Conservation (phyloP, 2,888 invertebrate genomes). For the Hydraecia micacea region DNA sequence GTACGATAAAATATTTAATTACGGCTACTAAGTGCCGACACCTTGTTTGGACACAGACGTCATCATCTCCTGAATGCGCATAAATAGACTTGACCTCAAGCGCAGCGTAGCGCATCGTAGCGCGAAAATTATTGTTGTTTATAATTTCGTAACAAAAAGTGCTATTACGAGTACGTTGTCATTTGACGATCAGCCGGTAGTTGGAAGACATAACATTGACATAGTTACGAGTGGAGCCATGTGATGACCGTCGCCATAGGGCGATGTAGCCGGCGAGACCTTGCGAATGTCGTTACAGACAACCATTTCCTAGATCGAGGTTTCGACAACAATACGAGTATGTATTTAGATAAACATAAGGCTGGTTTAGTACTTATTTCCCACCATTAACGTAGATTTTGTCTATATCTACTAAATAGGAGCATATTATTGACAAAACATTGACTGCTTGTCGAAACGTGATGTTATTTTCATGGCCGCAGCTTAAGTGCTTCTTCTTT, state of each 20-base stretch:
- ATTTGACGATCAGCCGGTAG: conserved; percentile 74
- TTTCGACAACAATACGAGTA: conserved; percentile 57
- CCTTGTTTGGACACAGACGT: conserved; percentile 53
- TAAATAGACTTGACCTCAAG: conserved; percentile 83
- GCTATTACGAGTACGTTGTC: conserved; percentile 80
- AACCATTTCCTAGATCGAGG: conserved; percentile 74
- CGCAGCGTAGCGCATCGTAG: conserved; percentile 88
- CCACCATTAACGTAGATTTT: conserved; percentile 35
- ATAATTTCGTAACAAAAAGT: conserved; percentile 81
- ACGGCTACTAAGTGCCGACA: background rate
- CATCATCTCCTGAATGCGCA: conserved; percentile 69
- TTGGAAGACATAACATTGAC: conserved; percentile 86
- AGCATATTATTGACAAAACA: conserved; percentile 69
- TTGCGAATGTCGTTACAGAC: conserved; percentile 72
- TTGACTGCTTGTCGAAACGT: conserved; percentile 71
- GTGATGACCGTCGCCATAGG: conserved; percentile 72
- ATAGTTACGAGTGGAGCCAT: conserved; percentile 76
- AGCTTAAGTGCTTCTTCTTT: conserved; percentile 77
- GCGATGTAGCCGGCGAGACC: conserved; percentile 70
- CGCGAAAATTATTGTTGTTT: conserved; percentile 85
- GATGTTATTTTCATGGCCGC: conserved; percentile 77
- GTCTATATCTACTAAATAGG: conserved; percentile 60
- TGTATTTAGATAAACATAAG: conserved; percentile 55
- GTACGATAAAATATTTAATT: conserved; percentile 17
- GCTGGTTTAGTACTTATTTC: conserved; percentile 44